phyloP scores from a whole-genome alignment of 2,113 vertebrate species.

The Campylomormyrus numenius region DNA sequence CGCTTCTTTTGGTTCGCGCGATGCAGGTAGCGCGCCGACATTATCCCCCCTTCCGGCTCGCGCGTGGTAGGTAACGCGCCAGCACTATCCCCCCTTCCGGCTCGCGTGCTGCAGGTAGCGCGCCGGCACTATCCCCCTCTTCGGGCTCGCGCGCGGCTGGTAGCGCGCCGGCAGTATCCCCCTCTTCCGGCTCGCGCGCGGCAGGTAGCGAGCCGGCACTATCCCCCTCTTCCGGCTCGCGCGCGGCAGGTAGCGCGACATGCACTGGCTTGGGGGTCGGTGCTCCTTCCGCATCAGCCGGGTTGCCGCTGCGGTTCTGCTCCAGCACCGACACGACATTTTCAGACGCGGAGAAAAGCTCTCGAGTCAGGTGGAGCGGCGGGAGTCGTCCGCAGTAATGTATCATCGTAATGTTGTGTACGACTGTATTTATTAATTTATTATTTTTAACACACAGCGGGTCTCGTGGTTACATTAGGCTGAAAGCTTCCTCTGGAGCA shows the following conservation, averaged over 20 bases:
- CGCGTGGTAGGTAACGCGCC: too few species aligned
- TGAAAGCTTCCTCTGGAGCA: slow-evolving; percentile 22
- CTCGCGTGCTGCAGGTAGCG: not conserved
- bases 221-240: not conserved
- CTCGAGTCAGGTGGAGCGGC: not conserved
- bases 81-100: not conserved
- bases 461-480: slow-evolving; percentile 10
- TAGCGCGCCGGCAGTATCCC: not conserved
- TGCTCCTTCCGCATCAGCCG: not conserved
- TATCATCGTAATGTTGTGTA: slow-evolving; percentile 13
- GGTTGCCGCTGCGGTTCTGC: not conserved
- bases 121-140: not conserved
- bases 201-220: not conserved
- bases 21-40: not conserved
- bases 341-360: not conserved
- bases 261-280: not conserved
- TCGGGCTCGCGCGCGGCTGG: not conserved
- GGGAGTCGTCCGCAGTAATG: not conserved
- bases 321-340: not conserved
- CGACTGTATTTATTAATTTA: not conserved
- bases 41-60: not conserved
- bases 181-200: not conserved
- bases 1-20: not conserved
- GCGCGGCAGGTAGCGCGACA: not conserved
- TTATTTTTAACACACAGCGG: slow-evolving; percentile 6